phyloP scores from a whole-genome alignment of 2,797 vertebrate genomes.

The Lepilemur septentrionalis region DNA sequence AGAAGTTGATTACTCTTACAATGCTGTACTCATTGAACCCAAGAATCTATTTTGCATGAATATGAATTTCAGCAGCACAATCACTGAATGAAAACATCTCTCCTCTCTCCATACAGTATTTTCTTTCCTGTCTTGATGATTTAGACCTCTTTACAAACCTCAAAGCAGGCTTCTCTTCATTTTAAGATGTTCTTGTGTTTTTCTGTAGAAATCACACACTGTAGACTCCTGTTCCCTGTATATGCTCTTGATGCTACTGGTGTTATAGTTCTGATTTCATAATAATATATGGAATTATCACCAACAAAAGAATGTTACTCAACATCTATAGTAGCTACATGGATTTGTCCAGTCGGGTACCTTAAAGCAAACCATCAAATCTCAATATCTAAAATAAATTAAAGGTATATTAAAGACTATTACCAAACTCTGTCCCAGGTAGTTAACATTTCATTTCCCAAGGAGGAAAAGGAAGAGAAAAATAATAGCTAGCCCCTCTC shows the following conservation, averaged over 20 bases:
- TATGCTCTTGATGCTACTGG: neutral
- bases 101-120: neutral
- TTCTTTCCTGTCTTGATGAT: neutral
- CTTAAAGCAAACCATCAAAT: neutral
- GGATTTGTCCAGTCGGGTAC: neutral
- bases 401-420: neutral
- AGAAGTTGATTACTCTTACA: constrained; percentile 39
- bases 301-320: neutral
- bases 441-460: neutral
- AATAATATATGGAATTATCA: neutral
- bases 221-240: neutral
- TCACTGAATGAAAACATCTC: neutral
- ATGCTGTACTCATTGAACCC: neutral
- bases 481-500: neutral
- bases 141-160: neutral
- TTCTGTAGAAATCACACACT: constrained; percentile 14
- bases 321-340: neutral
- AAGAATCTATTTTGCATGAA: constrained; percentile 43
- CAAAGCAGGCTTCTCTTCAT: neutral
- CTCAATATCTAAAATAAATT: neutral
- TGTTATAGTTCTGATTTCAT: neutral
- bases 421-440: neutral
- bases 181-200: neutral
- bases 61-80: neutral
- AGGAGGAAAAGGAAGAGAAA: neutral